These are phyloP conservation scores for Hyperoodon ampullatus DNA, from an alignment of 2,113 vertebrate genomes.

Conservation along the genomic window DNA sequence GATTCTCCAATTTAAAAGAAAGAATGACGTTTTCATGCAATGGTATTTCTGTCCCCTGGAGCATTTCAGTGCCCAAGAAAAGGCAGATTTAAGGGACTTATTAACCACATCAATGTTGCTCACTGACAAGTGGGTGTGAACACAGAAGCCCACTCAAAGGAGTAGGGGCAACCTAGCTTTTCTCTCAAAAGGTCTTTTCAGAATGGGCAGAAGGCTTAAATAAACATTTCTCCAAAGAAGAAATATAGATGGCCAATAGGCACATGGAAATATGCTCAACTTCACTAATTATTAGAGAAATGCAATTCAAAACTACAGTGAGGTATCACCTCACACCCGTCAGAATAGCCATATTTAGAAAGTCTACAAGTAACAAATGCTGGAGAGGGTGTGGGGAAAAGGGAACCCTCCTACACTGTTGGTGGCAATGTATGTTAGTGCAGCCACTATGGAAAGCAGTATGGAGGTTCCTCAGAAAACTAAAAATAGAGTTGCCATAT, in stretches of 20 bases:
- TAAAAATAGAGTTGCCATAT: not conserved
- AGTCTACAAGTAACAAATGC: not conserved
- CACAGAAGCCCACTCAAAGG: constrained; percentile 81
- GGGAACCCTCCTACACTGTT: not conserved
- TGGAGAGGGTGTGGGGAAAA: not conserved
- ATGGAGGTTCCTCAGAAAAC: too few relatives aligned
- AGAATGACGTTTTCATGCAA: constrained; percentile 87
- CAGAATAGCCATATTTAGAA: not conserved
- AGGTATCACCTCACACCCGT: not conserved
- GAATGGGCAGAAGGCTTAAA: not conserved
- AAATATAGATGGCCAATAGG: not conserved
- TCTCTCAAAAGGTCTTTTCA: constrained; percentile 72
- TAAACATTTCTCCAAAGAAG: not conserved
- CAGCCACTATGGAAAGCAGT: too few relatives aligned
- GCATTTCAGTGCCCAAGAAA: constrained; percentile 86
- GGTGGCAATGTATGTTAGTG: not conserved
- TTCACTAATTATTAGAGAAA: not conserved
- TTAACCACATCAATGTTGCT: constrained; percentile 90
- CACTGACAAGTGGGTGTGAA: constrained; percentile 88
- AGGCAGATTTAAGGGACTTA: constrained; percentile 91
- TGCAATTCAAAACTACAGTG: not conserved
- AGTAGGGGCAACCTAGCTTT: constrained; percentile 79
- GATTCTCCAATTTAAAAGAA: constrained; percentile 82
- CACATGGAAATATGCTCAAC: not conserved
- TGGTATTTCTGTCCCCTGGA: constrained; percentile 88